Evolutionary conservation across 2,113 vertebrate species (phyloP).

Genomic region (Halcyon senegalensis): DNA sequence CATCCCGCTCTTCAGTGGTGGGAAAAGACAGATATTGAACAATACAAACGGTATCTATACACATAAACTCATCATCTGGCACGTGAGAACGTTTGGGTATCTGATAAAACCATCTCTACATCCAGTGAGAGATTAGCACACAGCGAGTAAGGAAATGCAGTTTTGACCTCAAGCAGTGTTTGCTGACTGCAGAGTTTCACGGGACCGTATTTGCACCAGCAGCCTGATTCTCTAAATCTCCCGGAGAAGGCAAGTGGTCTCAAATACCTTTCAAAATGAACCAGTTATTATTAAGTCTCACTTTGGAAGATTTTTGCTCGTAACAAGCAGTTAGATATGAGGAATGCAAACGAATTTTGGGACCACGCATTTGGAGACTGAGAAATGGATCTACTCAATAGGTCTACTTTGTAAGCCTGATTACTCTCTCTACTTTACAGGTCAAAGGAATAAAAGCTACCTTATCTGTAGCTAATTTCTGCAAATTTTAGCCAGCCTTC

Average conservation of each 20-base stretch:
- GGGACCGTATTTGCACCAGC: background rate
- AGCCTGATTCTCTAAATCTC: background rate
- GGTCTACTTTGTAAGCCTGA: background rate
- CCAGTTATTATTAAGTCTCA: background rate
- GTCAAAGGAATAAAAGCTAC: background rate
- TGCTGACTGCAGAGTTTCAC: background rate
- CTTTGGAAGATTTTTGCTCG: background rate
- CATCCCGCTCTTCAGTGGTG: background rate
- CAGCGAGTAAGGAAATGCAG: background rate
- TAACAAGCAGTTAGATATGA: background rate
- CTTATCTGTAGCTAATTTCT: background rate
- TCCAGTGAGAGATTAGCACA: background rate
- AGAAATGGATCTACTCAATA: background rate
- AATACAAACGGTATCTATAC: background rate
- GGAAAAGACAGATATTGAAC: background rate
- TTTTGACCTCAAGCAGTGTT: accelerated
- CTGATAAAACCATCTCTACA: background rate
- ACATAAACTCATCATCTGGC: background rate
- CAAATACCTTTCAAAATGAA: background rate
- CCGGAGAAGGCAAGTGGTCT: background rate
- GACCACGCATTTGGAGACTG: background rate
- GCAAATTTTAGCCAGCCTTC: background rate
- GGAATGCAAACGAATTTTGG: background rate
- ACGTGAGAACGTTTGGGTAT: accelerated
- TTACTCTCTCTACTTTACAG: background rate